Conservation (phyloP, 2,888 invertebrate species). For the Bugula neritina region DNA sequence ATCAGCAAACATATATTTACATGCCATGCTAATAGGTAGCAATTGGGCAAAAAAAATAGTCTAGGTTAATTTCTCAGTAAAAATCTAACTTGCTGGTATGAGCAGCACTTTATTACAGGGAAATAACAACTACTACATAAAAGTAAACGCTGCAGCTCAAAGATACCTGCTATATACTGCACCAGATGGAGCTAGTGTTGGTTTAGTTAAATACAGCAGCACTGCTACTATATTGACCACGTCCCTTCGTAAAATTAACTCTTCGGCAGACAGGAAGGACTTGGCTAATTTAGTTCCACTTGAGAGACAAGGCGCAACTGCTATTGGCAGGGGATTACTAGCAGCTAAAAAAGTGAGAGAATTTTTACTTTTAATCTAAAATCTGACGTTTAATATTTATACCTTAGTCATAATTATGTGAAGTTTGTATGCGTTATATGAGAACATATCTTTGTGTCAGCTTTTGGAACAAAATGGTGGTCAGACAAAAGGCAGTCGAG, state of each 20-base stretch:
- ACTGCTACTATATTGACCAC: not conserved
- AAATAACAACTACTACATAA: not conserved
- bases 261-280: not conserved
- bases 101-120: too few relatives aligned
- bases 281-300: slow-evolving; percentile 22
- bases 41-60: too few relatives aligned
- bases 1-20: too few relatives aligned
- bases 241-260: not conserved
- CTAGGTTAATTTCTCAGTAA: too few relatives aligned
- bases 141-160: slow-evolving; percentile 3
- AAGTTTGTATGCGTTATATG: too few relatives aligned
- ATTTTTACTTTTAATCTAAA: too few relatives aligned
- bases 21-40: too few relatives aligned
- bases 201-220: slow-evolving; percentile 21
- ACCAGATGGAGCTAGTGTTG: slow-evolving; percentile 13
- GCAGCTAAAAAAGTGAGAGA: not conserved
- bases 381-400: too few relatives aligned
- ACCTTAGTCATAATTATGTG: too few relatives aligned
- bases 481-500: not conserved
- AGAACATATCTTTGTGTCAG: not conserved
- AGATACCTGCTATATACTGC: slow-evolving; percentile 7
- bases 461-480: not conserved
- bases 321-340: slow-evolving; percentile 9
- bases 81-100: too few relatives aligned
- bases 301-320: not conserved